Conservation (phyloP, 2,888 invertebrate species). For the Gastracanthus pulcherrimus region DNA sequence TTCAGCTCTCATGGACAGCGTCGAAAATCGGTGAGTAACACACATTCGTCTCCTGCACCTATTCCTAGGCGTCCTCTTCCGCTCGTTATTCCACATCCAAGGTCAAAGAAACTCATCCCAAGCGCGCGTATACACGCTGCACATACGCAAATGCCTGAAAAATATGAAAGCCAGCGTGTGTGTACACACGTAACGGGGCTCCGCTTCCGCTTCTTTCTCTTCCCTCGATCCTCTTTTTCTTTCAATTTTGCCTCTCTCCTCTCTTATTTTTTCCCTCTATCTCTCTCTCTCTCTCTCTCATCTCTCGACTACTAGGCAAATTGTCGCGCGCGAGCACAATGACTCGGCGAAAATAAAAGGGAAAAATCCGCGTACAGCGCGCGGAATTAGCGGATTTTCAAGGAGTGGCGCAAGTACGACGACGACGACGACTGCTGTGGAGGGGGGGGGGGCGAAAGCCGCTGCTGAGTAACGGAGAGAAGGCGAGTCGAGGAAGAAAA, state of each 20-base stretch:
- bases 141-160: slow-evolving; percentile 31
- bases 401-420: neutral
- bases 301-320: slow-evolving; percentile 24
- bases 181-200: slow-evolving; percentile 37
- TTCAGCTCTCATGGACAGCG: too few relatives aligned
- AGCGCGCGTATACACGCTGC: neutral
- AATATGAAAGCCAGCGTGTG: neutral
- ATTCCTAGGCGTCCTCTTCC: too few relatives aligned
- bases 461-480: slow-evolving; percentile 8
- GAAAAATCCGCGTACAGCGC: slow-evolving; percentile 11
- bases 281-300: neutral
- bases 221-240: slow-evolving; percentile 14
- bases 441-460: neutral
- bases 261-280: neutral
- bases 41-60: neutral
- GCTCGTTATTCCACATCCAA: slow-evolving; percentile 45
- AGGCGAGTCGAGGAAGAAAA: slow-evolving; percentile 32
- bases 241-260: neutral
- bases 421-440: neutral
- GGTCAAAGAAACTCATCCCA: slow-evolving; percentile 48
- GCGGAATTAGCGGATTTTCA: slow-evolving; percentile 40
- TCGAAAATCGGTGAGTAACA: slow-evolving; percentile 26
- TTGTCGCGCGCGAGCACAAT: slow-evolving; percentile 36
- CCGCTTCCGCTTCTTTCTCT: slow-evolving; percentile 50
- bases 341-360: slow-evolving; percentile 23